A percentile compares a stretch with the other conserved stretches of the same genome.
Conservation (phyloP, 2,113 vertebrate species). For the Collichthys lucidus region DNA sequence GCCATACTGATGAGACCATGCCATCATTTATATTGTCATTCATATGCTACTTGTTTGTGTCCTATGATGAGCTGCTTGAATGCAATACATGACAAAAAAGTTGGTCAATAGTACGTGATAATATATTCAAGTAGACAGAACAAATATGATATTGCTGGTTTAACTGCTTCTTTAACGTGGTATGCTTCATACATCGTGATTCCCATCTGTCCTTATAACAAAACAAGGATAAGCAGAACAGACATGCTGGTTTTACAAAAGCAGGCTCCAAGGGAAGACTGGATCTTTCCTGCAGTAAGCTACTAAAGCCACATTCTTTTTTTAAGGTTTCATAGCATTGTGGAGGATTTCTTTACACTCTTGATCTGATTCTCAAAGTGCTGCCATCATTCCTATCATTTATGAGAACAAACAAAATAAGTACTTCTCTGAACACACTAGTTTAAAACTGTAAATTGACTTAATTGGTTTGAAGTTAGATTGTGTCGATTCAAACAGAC, state of each 20-base stretch:
- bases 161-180: constrained; percentile 18
- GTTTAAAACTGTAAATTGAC: neutral
- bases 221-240: constrained; percentile 1
- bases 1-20: constrained; percentile 21
- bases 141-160: constrained; percentile 50
- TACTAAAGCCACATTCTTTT: neutral
- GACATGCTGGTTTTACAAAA: neutral
- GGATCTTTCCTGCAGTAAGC: constrained; percentile 1
- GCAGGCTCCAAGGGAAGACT: constrained; percentile 26
- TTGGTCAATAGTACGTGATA: constrained; percentile 4
- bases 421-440: neutral
- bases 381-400: neutral
- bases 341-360: neutral
- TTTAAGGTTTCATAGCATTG: neutral
- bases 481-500: neutral
- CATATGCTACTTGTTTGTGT: constrained; percentile 50
- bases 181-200: neutral
- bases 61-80: constrained; percentile 20
- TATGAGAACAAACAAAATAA: neutral
- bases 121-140: constrained; percentile 35
- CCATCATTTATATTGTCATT: neutral
- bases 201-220: neutral
- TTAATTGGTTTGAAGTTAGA: neutral
- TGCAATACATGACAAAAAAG: neutral
- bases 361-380: constrained; percentile 1